Conservation (phyloP, 2,797 vertebrate genomes). For the Clarias laeviceps region DNA sequence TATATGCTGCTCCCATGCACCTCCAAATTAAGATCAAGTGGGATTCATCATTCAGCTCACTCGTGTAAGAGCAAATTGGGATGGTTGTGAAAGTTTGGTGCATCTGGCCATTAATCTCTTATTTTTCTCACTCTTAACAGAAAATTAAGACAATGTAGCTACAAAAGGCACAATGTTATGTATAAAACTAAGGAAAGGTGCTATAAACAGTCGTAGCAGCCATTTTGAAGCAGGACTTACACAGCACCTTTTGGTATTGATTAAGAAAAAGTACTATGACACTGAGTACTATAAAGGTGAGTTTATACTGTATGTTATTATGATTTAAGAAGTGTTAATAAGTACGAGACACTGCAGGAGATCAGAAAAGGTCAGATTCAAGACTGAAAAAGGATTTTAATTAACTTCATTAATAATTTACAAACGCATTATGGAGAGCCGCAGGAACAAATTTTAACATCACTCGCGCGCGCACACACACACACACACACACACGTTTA, state of each 20-base stretch:
- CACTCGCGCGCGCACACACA: not conserved
- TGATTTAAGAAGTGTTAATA: not conserved
- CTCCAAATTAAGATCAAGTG: too few relatives aligned
- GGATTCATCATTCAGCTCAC: too few relatives aligned
- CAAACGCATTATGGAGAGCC: conserved; percentile 65
- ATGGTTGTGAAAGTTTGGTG: too few relatives aligned
- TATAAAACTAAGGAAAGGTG: not conserved
- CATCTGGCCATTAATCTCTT: too few relatives aligned
- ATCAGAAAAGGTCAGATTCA: not conserved
- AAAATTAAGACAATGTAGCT: too few relatives aligned
- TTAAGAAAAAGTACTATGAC: not conserved
- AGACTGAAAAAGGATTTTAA: conserved; percentile 62
- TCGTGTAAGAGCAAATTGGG: too few relatives aligned
- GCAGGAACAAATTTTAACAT: conserved; percentile 48
- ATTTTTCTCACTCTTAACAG: too few relatives aligned
- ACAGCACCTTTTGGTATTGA: not conserved
- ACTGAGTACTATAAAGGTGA: not conserved
- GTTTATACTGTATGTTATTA: not conserved
- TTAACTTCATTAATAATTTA: conserved; percentile 68
- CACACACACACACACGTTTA: conserved; percentile 27
- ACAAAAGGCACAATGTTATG: not conserved
- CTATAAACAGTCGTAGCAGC: not conserved
- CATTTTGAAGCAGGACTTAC: not conserved
- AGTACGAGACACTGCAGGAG: not conserved
- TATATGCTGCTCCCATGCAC: too few relatives aligned